Evolutionary conservation across 23 tunicate species (phyloP).

Genomic region (Aplidium turbinatum): DNA sequence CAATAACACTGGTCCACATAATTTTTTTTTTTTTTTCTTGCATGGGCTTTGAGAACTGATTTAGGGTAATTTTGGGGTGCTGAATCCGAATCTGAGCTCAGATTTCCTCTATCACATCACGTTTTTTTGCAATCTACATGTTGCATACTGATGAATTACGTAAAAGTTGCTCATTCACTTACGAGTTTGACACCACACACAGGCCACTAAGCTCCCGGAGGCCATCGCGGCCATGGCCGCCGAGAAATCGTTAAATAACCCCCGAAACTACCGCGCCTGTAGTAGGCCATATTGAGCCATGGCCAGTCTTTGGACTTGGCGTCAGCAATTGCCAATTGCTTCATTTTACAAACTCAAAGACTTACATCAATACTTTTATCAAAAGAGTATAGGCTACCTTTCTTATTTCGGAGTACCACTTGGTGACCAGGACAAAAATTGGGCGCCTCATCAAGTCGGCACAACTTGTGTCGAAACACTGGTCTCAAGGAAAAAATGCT

Average conservation of each 20-base stretch:
- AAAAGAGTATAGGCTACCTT: conserved; percentile 19
- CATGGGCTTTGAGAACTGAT: conserved; percentile 46
- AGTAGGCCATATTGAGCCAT: too few relatives aligned
- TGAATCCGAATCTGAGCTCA: conserved; percentile 55
- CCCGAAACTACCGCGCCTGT: too few relatives aligned
- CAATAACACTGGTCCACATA: conserved; percentile 48
- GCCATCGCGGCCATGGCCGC: too few relatives aligned
- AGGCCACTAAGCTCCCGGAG: too few relatives aligned
- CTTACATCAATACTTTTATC: too few relatives aligned
- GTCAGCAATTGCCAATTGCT: too few relatives aligned
- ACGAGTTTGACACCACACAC: conserved; percentile 29
- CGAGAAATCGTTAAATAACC: too few relatives aligned
- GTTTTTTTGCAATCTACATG: conserved; percentile 34
- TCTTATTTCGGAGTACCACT: conserved; percentile 25
- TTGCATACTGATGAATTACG: conserved; percentile 13
- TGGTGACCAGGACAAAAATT: conserved; percentile 24
- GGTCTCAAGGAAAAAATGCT: conserved; percentile 24
- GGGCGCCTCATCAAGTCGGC: conserved; percentile 21
- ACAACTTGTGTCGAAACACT: conserved; percentile 22
- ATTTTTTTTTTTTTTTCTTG: conserved; percentile 43
- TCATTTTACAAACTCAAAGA: conserved; percentile 22
- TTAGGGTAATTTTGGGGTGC: conserved; percentile 49
- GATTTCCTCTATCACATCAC: conserved; percentile 57
- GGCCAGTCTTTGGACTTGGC: too few relatives aligned
- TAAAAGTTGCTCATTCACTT: conserved; percentile 35